Conservation (phyloP, 2,888 invertebrate genomes). For the Atethmia centrago region DNA sequence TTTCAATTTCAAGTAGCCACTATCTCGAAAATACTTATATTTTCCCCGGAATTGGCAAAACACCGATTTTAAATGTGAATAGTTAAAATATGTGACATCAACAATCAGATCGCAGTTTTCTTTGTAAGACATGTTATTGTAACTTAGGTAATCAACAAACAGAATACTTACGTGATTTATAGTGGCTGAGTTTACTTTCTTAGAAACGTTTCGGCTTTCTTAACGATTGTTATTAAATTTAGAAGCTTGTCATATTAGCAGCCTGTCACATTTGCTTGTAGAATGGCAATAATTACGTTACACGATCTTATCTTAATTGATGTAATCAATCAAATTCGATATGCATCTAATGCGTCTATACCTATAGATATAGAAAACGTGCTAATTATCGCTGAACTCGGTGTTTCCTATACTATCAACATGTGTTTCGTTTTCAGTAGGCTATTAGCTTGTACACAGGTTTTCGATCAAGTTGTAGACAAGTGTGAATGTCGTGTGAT, state of each 20-base stretch:
- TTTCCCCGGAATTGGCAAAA: neutral
- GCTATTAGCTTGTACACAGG: neutral
- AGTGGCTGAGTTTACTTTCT: neutral
- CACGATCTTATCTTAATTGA: constrained; percentile 50
- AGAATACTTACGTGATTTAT: constrained; percentile 8
- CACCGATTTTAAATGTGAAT: neutral
- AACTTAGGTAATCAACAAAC: neutral
- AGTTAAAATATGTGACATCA: neutral
- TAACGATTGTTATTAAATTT: neutral
- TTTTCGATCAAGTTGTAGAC: neutral
- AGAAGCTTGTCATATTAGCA: neutral
- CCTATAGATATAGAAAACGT: constrained; percentile 17
- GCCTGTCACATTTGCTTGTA: constrained; percentile 19
- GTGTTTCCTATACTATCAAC: constrained; percentile 9
- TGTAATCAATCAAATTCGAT: constrained; percentile 57
- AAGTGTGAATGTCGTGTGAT: constrained; percentile 10
- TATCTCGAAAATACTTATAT: constrained; percentile 15
- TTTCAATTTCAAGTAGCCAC: constrained; percentile 43
- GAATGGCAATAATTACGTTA: constrained; percentile 28
- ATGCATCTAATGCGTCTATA: constrained; percentile 34
- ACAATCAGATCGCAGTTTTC: neutral
- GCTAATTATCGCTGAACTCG: constrained; percentile 18
- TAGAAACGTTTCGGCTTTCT: constrained; percentile 18
- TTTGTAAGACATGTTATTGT: neutral
- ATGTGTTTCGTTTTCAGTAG: constrained; percentile 9